Evolutionary conservation across 2,888 invertebrate species (phyloP).

Genomic region (Eupsilia transversa): DNA sequence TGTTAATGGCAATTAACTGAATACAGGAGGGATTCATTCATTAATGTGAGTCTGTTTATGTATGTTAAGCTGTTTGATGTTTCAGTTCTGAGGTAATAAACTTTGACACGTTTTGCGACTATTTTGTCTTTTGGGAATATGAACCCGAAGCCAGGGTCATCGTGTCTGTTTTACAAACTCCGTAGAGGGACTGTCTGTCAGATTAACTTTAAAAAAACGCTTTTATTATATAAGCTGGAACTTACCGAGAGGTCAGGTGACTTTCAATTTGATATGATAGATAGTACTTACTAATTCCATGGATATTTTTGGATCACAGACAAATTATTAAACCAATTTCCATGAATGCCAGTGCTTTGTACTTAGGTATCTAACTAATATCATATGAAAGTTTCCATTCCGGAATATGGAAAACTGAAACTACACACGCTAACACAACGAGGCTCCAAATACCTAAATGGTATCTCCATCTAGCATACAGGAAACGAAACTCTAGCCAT

Average conservation of each 20-base stretch:
- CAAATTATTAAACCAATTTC: not conserved
- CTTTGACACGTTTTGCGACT: slow-evolving; percentile 12
- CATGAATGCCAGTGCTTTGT: not conserved
- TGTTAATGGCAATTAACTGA: slow-evolving; percentile 50
- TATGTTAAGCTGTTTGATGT: slow-evolving; percentile 18
- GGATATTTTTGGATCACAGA: not conserved
- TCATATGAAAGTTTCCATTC: not conserved
- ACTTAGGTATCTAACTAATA: not conserved
- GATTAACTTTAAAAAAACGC: no score
- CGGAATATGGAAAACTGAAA: slow-evolving; percentile 3
- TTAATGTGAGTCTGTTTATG: slow-evolving; percentile 32
- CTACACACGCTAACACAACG: not conserved
- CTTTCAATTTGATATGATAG: not conserved
- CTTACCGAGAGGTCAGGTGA: not conserved
- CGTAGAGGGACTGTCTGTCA: not conserved
- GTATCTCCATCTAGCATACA: not conserved
- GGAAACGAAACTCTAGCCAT: slow-evolving; percentile 32
- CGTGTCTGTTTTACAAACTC: not conserved
- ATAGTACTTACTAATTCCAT: not conserved
- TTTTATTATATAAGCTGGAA: not conserved
- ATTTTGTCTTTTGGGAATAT: not conserved
- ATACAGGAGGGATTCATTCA: slow-evolving; percentile 30
- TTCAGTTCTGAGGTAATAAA: slow-evolving; percentile 6
- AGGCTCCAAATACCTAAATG: slow-evolving; percentile 11
- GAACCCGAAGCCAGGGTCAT: not conserved